These are phyloP conservation scores for Xerus rutilus DNA, from an alignment of 2,797 vertebrate species.

Conservation along the genomic window DNA sequence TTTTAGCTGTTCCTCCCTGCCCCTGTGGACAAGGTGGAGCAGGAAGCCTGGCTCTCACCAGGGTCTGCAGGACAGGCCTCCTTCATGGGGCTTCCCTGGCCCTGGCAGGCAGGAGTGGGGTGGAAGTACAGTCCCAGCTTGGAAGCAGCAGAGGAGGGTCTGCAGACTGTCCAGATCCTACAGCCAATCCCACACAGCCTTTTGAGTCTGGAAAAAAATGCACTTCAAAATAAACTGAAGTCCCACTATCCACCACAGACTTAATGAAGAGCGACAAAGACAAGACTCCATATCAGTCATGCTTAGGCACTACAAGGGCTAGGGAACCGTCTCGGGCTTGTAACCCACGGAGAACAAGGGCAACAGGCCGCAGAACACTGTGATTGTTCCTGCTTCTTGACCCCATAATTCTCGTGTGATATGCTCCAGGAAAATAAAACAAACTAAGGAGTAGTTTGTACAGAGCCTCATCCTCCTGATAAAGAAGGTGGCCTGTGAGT, in stretches of 20 bases:
- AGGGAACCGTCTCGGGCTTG: not conserved
- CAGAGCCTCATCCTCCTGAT: not conserved
- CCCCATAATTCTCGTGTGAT: not conserved
- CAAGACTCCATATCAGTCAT: not conserved
- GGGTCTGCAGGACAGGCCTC: not conserved
- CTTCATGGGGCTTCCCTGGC: not conserved
- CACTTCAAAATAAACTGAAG: not conserved
- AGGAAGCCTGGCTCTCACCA: not conserved
- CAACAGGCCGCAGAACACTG: not conserved
- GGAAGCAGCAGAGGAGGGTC: not conserved
- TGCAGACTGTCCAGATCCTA: not conserved
- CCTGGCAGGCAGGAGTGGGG: not conserved
- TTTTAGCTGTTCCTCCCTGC: not conserved
- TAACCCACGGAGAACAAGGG: not conserved
- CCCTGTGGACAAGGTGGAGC: not conserved
- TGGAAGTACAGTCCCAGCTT: not conserved
- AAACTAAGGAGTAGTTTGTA: not conserved
- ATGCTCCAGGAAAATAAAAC: not conserved
- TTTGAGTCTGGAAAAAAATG: not conserved
- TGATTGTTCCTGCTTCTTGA: not conserved
- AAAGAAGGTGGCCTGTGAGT: not conserved
- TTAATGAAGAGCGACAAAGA: not conserved
- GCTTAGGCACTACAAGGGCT: not conserved
- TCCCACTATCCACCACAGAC: not conserved
- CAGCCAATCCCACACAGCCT: not conserved